phyloP scores from a whole-genome alignment of 2,113 vertebrate genomes.

The Sula dactylatra region DNA sequence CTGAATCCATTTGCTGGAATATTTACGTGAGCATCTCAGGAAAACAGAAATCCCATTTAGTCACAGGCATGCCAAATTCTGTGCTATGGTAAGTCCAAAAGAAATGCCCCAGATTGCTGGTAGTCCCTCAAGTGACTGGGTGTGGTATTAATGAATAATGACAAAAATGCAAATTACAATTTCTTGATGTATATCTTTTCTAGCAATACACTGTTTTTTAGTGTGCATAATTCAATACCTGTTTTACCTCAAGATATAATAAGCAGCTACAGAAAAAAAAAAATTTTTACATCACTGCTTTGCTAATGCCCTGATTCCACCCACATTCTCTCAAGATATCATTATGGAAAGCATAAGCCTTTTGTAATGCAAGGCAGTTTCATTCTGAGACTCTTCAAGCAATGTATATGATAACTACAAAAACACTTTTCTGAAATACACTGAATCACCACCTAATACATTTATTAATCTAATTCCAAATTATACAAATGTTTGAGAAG shows the following conservation, averaged over 20 bases:
- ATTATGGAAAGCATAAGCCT: conserved; percentile 49
- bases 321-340: conserved; percentile 38
- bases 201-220: not conserved
- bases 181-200: not conserved
- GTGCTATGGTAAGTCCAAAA: not conserved
- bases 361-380: conserved; percentile 36
- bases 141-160: not conserved
- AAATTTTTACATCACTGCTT: conserved; percentile 51
- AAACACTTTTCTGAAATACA: conserved; percentile 35
- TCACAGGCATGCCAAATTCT: not conserved
- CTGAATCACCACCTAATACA: not conserved
- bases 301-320: conserved; percentile 25
- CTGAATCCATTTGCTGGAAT: not conserved
- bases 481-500: not conserved
- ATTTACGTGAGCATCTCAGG: not conserved
- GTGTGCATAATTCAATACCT: not conserved
- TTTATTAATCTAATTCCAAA: conserved; percentile 16
- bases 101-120: not conserved
- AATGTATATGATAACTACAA: conserved; percentile 8
- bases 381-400: conserved; percentile 50
- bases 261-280: conserved; percentile 54
- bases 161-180: not conserved
- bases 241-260: not conserved
- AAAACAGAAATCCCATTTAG: not conserved
- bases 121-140: not conserved